A percentile compares a stretch with the other conserved stretches of the same genome.
Evolutionary conservation across 2,888 invertebrate genomes (phyloP).

Genomic region (Pandemis corylana): DNA sequence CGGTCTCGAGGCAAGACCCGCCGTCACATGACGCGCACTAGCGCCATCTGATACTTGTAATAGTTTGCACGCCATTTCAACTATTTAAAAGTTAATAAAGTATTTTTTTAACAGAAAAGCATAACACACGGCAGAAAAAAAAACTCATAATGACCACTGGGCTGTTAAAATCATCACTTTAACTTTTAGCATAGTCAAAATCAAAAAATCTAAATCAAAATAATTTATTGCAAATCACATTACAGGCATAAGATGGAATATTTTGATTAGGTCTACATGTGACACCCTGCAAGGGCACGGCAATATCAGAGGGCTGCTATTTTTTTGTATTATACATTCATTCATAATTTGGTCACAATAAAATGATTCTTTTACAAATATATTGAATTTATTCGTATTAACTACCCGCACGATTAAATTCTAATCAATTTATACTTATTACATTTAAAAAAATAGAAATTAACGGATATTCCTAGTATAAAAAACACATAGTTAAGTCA

Average conservation of each 20-base stretch:
- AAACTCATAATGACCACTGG: neutral
- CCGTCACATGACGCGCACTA: constrained; percentile 59
- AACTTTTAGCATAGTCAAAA: neutral
- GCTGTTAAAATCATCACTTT: neutral
- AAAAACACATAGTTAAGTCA: neutral
- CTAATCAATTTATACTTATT: neutral
- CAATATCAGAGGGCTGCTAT: too few species aligned
- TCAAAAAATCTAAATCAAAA: too few species aligned
- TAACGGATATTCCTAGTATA: neutral
- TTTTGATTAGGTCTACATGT: too few species aligned
- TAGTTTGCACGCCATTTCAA: neutral
- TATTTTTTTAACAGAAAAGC: neutral
- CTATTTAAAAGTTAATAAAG: neutral
- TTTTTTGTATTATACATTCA: too few species aligned
- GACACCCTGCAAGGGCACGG: too few species aligned
- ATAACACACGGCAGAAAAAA: neutral
- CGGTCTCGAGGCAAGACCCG: constrained; percentile 48
- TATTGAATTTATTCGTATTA: neutral
- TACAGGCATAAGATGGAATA: too few species aligned
- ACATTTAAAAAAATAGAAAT: neutral
- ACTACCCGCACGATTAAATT: neutral
- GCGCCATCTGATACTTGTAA: constrained; percentile 14
- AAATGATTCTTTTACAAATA: neutral
- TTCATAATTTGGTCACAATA: neutral
- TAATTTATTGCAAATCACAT: too few species aligned